These are phyloP conservation scores for Cygnus atratus DNA, from an alignment of 2,113 vertebrate species.

Conservation along the genomic window DNA sequence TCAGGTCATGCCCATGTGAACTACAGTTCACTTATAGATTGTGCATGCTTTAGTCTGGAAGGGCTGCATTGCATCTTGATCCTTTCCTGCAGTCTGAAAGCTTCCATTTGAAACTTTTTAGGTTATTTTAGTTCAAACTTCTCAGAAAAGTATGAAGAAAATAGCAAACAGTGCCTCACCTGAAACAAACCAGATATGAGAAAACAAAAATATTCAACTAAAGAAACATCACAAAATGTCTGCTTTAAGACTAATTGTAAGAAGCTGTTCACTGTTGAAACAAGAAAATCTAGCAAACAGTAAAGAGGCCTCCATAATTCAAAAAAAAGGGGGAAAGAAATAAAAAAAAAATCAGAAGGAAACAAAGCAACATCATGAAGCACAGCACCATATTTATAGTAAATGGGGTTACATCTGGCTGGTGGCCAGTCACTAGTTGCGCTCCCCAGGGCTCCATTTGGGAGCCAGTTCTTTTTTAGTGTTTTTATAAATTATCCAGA, in stretches of 20 bases:
- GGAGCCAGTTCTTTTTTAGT: background rate
- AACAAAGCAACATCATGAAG: background rate
- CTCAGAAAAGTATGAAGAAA: background rate
- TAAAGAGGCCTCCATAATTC: background rate
- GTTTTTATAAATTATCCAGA: background rate
- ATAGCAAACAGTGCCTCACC: background rate
- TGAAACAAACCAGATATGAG: constrained; percentile 21
- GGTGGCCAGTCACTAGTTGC: background rate
- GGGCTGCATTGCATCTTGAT: background rate
- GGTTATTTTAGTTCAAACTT: background rate
- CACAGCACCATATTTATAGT: background rate
- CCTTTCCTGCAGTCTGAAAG: background rate
- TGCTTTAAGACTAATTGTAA: background rate
- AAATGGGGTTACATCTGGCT: background rate
- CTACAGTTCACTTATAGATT: background rate
- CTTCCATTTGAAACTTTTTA: no score
- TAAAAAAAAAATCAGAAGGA: background rate
- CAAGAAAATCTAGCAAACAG: background rate
- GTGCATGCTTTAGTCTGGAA: background rate
- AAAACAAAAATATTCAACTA: background rate
- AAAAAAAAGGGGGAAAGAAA: background rate
- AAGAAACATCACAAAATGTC: background rate
- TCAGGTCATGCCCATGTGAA: background rate
- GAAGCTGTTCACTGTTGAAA: background rate
- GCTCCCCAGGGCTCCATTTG: background rate